Percentiles rank a stretch among this genome's conserved stretches.
Evolutionary conservation across 1,140 invertebrate species (phyloP).

Genomic region (Rhagoletis pomonella): DNA sequence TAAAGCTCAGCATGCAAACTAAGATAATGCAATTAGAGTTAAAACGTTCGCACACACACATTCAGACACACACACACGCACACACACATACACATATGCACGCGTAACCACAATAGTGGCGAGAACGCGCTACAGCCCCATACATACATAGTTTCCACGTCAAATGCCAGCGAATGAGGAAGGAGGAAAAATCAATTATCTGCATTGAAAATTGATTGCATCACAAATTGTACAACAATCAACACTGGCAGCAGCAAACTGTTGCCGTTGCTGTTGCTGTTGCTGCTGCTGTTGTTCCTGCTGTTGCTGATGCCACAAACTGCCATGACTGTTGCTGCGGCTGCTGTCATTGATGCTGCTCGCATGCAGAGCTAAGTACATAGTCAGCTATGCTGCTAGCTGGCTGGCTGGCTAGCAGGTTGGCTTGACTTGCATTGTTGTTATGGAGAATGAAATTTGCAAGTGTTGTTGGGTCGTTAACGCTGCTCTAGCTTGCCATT

Average conservation of each 20-base stretch:
- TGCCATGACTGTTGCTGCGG: neutral
- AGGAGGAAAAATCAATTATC: conserved; percentile 35
- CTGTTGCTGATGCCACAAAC: neutral
- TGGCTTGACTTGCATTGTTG: neutral
- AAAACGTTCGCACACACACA: neutral
- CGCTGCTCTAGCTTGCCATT: conserved; percentile 21
- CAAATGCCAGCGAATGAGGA: neutral
- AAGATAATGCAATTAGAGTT: conserved; percentile 48
- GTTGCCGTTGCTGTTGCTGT: neutral
- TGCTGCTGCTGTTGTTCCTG: neutral
- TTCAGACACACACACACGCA: neutral
- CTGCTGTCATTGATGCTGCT: neutral
- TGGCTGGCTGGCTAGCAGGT: neutral
- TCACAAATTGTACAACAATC: conserved; percentile 45
- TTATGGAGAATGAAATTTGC: conserved; percentile 6
- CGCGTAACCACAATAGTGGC: too few relatives aligned
- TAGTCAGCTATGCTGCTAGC: neutral
- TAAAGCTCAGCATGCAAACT: conserved; percentile 28
- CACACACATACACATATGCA: neutral
- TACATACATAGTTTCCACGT: neutral
- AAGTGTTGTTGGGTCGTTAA: conserved; percentile 10
- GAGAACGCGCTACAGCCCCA: neutral
- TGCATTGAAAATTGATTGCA: conserved; percentile 49
- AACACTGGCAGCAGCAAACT: conserved; percentile 2
- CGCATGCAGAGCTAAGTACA: neutral